phyloP scores from a whole-genome alignment of 2,113 vertebrate genomes.

The Nibea coibor region DNA sequence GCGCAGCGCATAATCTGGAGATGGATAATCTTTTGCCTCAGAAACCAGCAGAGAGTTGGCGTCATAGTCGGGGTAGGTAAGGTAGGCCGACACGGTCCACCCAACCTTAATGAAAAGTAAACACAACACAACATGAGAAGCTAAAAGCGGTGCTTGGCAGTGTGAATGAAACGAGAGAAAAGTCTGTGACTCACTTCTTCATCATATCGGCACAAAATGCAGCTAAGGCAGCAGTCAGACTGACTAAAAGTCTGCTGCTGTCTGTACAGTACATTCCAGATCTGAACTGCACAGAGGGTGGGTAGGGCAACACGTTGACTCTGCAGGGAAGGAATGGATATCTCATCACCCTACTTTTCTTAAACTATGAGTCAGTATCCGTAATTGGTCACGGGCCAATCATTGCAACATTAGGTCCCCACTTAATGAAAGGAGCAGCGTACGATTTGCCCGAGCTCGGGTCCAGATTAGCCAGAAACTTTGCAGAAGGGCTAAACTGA shows the following conservation, averaged over 20 bases:
- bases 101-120: neutral
- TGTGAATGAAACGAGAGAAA: neutral
- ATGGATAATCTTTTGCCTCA: neutral
- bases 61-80: neutral
- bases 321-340: conserved; percentile 66
- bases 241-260: conserved; percentile 10
- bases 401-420: conserved; percentile 35
- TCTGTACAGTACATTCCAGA: conserved; percentile 37
- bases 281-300: conserved; percentile 40
- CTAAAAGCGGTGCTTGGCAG: neutral
- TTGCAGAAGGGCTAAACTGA: conserved; percentile 11
- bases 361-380: conserved; percentile 64
- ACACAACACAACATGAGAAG: neutral
- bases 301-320: conserved; percentile 54
- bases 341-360: conserved; percentile 62
- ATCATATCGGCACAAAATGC: neutral
- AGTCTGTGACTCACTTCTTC: neutral
- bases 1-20: neutral
- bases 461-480: conserved; percentile 20
- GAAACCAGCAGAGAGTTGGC: neutral
- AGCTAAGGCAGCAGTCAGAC: neutral
- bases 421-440: conserved; percentile 54
- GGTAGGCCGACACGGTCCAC: neutral
- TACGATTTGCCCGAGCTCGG: conserved; percentile 23
- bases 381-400: conserved; percentile 59